Conservation (phyloP, 2,113 vertebrate genomes). For the Elachura formosa region DNA sequence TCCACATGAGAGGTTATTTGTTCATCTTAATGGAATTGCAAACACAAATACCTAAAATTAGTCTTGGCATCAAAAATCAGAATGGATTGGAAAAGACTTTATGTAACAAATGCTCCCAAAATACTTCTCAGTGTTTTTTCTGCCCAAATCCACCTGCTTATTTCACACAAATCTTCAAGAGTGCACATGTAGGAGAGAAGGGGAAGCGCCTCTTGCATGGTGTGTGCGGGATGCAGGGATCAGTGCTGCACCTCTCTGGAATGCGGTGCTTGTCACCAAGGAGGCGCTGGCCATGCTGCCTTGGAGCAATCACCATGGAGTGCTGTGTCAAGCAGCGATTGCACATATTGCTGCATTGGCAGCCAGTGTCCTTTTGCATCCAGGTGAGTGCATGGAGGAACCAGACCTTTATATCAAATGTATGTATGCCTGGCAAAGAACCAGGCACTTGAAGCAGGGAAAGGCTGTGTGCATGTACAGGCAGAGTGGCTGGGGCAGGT, state of each 20-base stretch:
- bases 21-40: background rate
- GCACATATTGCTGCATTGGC: background rate
- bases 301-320: background rate
- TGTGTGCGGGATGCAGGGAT: fast-evolving
- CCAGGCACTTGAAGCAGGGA: background rate
- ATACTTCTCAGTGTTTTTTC: background rate
- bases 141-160: background rate
- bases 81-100: background rate
- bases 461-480: background rate
- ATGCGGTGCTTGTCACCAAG: fast-evolving
- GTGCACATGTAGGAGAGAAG: background rate
- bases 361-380: background rate
- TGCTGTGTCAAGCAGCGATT: background rate
- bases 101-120: background rate
- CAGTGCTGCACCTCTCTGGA: background rate
- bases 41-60: background rate
- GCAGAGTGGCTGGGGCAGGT: background rate
- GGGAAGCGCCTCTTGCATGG: background rate
- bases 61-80: background rate
- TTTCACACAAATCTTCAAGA: background rate
- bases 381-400: background rate
- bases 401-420: background rate
- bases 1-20: background rate
- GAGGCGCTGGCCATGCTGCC: fast-evolving
- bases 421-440: background rate